Conservation (phyloP, 30 jellyfish, hydroid and myxozoan genomes). For the Cassiopea andromeda region DNA sequence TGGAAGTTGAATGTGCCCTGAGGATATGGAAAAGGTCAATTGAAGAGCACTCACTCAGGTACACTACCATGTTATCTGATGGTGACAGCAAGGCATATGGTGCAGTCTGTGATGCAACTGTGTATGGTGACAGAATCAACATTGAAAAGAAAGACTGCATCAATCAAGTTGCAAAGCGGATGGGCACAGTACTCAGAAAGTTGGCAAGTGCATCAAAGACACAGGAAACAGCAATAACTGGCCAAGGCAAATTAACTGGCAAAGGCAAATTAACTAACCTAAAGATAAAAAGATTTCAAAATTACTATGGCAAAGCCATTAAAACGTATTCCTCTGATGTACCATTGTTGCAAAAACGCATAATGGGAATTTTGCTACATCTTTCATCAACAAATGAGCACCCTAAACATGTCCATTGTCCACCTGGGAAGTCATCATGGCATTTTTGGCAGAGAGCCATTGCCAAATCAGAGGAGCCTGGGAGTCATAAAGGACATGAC, state of each 20-base stretch:
- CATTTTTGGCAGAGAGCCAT: too few relatives aligned
- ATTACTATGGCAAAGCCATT: constrained; percentile 20
- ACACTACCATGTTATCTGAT: constrained; percentile 2
- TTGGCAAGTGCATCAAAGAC: constrained; percentile 33
- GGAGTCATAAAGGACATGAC: background rate
- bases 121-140: background rate
- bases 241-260: constrained; percentile 27
- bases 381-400: constrained; percentile 33
- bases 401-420: constrained; percentile 21
- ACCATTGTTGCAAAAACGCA: constrained; percentile 2
- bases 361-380: background rate
- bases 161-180: constrained; percentile 7
- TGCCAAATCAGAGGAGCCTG: background rate
- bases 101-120: background rate
- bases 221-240: constrained; percentile 25
- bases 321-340: constrained; percentile 1
- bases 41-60: background rate
- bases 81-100: background rate
- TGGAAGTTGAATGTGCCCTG: too few relatives aligned
- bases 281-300: background rate
- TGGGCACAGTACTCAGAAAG: constrained; percentile 24
- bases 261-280: background rate
- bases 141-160: background rate
- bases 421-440: too few relatives aligned
- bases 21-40: too few relatives aligned